Base-by-base conservation (phyloP, 2,113 vertebrate species). In the Caranx melampygus region DNA sequence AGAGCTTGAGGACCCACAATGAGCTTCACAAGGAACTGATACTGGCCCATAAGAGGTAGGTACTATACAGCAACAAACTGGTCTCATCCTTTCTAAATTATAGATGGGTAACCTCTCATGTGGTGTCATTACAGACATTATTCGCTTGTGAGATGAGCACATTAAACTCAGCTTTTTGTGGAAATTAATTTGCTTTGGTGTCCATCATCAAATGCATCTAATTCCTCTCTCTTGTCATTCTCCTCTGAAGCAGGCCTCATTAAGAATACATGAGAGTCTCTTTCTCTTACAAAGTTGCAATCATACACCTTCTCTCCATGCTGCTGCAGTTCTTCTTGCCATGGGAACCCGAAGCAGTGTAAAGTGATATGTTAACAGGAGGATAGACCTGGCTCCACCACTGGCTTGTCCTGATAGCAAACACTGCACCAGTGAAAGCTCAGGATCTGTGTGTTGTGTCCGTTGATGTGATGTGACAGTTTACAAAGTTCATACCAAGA, bases 1-100 rank as follows among this genome's bases (percentile, higher is more conserved):
- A 91, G 69, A 34, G 77, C 3, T 87, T 92, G n/a, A 90, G 91
- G 80, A 89, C 86, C 54, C 94, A 95, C 59, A 92, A 94, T 34
- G 91, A 94, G 78, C 93, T 95, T 12, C 94, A 94, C 85, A 93
- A 89, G 66, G 94, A 95, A 58, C 89, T 95, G 61, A 87, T 95
- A 0, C 88, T 94, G 75, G 88, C 93, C 16, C 93, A 95, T 80
- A 95, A 83, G 64, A 93, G 91, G 94, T 94, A 90, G 80, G 92
- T 49, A 61, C 8, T 34, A 58, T 0, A 62, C 42, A 72, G n/a
- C 6, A 64, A 40, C 42, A 9, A 47, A 44, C 52, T 1, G 6
- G 20, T 47, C 3, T 16, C 8, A 54, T 59, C 34, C 26, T 55
- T 13, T 40, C 5, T 11, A 1, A 70, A 18, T 11, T 31, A 62